Evolutionary conservation across 2,888 invertebrate species (phyloP).

Genomic region (Mythimna lalbum): DNA sequence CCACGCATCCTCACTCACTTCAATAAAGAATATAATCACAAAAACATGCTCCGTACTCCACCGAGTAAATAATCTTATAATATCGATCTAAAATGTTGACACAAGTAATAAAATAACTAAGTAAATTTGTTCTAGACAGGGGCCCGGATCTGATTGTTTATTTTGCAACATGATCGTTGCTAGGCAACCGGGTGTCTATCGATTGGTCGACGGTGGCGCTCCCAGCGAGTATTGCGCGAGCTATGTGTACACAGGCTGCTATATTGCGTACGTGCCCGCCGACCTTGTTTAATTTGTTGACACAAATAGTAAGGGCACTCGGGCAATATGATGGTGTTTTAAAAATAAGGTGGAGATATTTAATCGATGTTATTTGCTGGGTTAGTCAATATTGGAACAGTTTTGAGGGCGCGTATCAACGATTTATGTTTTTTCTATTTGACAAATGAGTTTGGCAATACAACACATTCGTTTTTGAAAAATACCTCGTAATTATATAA

Average conservation of each 20-base stretch:
- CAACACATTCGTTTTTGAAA: not conserved
- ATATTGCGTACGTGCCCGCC: slow-evolving; percentile 70
- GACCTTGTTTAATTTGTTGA: slow-evolving; percentile 67
- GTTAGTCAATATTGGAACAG: slow-evolving; percentile 34
- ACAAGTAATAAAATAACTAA: slow-evolving; percentile 90
- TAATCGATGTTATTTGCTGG: slow-evolving; percentile 36
- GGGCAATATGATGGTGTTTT: slow-evolving; percentile 56
- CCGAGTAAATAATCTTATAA: slow-evolving; percentile 84
- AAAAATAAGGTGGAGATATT: slow-evolving; percentile 53
- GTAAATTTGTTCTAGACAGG: slow-evolving; percentile 88
- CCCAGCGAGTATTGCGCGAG: slow-evolving; percentile 68
- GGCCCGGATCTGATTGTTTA: slow-evolving; percentile 88
- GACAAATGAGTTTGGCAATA: slow-evolving; percentile 10
- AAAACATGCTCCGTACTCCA: slow-evolving; percentile 76
- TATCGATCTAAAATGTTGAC: slow-evolving; percentile 89
- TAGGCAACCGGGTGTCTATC: slow-evolving; percentile 84
- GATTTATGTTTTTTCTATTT: slow-evolving; percentile 27
- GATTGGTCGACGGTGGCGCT: slow-evolving; percentile 87
- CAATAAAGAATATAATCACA: slow-evolving; percentile 72
- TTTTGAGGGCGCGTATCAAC: slow-evolving; percentile 20
- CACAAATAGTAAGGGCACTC: slow-evolving; percentile 61
- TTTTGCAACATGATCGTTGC: slow-evolving; percentile 91
- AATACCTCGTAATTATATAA: not conserved
- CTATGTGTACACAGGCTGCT: slow-evolving; percentile 56
- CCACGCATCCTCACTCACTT: slow-evolving; percentile 44